Evolutionary conservation across 2,797 vertebrate genomes (phyloP), one percentile per base, ranked within the genome.

Genomic region (Pangasius sanitwongsei): DNA sequence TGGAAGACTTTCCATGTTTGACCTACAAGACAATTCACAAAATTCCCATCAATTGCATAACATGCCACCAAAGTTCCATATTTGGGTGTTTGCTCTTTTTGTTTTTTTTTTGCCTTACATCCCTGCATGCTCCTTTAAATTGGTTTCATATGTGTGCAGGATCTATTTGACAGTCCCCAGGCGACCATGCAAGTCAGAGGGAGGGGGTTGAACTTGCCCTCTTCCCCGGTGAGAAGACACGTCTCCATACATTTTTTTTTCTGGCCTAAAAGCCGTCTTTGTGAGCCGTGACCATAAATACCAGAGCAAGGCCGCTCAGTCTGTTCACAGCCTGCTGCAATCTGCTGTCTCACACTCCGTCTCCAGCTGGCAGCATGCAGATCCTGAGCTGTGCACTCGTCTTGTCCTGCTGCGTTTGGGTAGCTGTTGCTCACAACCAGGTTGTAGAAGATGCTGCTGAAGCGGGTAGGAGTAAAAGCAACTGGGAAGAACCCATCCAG

Each of bases 301-400:
- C 69, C 16, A 50, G 87, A 69, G 88, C 74, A 83, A 86, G 82
- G 44, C 41, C 20, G 25, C 63, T 50, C 59, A 48, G 70, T 83
- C 83, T 72, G 65, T 70, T 34, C 53, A 34, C 50, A 78, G 67
- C 77, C 53, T n/a, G 83, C 67, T 84, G 55, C 20, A 50, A 28
- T 80, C 65, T 69, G 12, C 78, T 48, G 80, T 69, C 70, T 89
- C 65, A 65, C 84, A 85, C 41, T 77, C 28, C 63, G 89, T 88
- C 89, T 92, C 13, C 63, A 31, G 88, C 91, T 83, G 89, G 91
- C 90, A 91, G 87, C 94, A 97, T 98, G 97, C 95, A 94, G 95
- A 93, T 91, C 83, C 72, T 92, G 87, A 86, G 91, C 86, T 28
- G 92, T n/a, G 31, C 95, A 85, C 92, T 97, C 0, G 78, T 97